Conservation (phyloP, 2,888 invertebrate species). For the Cloeon dipterum region DNA sequence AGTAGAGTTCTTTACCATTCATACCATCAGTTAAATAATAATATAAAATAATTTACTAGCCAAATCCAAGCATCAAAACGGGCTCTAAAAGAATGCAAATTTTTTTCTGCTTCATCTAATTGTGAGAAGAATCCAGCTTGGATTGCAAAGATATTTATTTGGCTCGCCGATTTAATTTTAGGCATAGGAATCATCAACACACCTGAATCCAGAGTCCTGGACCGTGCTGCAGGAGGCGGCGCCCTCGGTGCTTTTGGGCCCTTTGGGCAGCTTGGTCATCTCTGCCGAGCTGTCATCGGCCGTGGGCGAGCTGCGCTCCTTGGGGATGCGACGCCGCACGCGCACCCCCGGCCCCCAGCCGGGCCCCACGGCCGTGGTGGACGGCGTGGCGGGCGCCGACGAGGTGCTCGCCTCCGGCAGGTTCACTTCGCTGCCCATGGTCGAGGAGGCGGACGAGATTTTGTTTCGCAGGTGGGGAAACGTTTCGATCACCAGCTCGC, state of each 20-base stretch:
- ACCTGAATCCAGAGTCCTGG: slow-evolving; percentile 71
- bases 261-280: slow-evolving; percentile 3
- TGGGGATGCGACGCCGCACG: slow-evolving; percentile 33
- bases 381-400: slow-evolving; percentile 6
- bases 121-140: too few relatives aligned
- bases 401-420: slow-evolving; percentile 3
- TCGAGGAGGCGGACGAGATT: slow-evolving; percentile 37
- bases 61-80: too few relatives aligned
- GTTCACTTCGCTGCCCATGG: slow-evolving; percentile 6
- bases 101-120: too few relatives aligned
- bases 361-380: slow-evolving; percentile 2
- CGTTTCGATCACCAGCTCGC: slow-evolving; percentile 84
- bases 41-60: too few relatives aligned
- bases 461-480: slow-evolving; percentile 77
- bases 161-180: too few relatives aligned
- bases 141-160: too few relatives aligned
- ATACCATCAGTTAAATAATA: too few relatives aligned
- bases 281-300: slow-evolving; percentile 9
- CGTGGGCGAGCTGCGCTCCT: slow-evolving; percentile 11
- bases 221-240: slow-evolving; percentile 24
- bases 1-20: too few relatives aligned
- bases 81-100: too few relatives aligned
- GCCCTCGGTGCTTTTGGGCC: slow-evolving; percentile 1
- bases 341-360: slow-evolving; percentile 65
- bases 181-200: too few relatives aligned